Conservation (phyloP, 2,888 invertebrate species). For the Himalopsyche tibetana region DNA sequence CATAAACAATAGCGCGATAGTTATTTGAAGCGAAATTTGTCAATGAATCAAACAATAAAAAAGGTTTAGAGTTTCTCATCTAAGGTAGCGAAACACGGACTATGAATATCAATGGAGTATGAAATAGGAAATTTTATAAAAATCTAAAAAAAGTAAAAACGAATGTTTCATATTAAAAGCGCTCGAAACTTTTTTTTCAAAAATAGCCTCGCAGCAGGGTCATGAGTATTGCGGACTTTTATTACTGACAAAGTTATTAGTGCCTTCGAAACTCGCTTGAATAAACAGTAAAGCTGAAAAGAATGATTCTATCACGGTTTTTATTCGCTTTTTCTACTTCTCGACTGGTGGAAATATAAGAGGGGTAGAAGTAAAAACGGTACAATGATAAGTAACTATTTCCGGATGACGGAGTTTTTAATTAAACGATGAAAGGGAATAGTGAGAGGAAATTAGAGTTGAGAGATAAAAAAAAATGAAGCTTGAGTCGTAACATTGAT, state of each 20-base stretch:
- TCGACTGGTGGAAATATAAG: slow-evolving; percentile 41
- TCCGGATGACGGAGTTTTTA: slow-evolving; percentile 63
- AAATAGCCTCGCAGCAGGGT: not conserved
- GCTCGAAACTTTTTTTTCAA: not conserved
- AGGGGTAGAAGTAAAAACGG: slow-evolving; percentile 22
- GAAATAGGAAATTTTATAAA: too few relatives aligned
- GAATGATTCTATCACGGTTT: slow-evolving; percentile 46
- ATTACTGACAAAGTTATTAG: slow-evolving; percentile 24
- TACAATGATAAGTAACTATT: slow-evolving; percentile 61
- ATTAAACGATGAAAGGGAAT: slow-evolving; percentile 61
- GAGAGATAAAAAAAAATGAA: not conserved
- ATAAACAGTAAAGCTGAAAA: slow-evolving; percentile 36
- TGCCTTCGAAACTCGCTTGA: slow-evolving; percentile 21
- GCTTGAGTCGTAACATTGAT: not conserved
- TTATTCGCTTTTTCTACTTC: slow-evolving; percentile 38
- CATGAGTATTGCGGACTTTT: not conserved
- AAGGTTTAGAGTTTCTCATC: too few relatives aligned
- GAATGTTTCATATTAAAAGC: too few relatives aligned
- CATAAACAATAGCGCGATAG: too few relatives aligned
- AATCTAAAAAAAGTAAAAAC: too few relatives aligned
- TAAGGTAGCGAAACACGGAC: too few relatives aligned
- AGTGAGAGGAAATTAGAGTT: slow-evolving; percentile 54
- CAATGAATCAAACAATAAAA: too few relatives aligned
- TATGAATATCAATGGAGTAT: too few relatives aligned
- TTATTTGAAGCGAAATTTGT: too few relatives aligned